These are phyloP conservation scores for Noctilio leporinus DNA, from an alignment of 2,113 vertebrate genomes.

Conservation along the genomic window DNA sequence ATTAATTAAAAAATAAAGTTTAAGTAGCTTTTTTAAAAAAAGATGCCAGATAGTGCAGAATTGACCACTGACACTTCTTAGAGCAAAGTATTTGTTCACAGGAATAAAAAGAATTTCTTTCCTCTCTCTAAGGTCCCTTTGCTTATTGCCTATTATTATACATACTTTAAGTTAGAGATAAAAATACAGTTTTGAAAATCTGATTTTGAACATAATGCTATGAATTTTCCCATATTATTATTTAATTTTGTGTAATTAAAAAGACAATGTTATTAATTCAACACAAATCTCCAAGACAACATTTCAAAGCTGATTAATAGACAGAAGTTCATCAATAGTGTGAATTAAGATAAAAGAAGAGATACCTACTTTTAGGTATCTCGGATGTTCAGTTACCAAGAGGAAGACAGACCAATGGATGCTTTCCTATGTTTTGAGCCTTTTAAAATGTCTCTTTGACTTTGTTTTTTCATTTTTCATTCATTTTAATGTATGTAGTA, in stretches of 20 bases:
- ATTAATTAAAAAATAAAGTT: no score
- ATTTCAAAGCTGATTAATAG: background rate
- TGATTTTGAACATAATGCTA: background rate
- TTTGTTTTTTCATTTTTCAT: slow-evolving; percentile 5
- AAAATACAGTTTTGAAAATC: background rate
- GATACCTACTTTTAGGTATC: background rate
- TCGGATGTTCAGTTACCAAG: background rate
- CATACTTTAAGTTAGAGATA: background rate
- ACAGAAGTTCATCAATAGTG: background rate
- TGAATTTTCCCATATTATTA: background rate
- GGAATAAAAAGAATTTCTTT: background rate
- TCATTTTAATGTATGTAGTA: background rate
- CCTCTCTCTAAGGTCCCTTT: background rate
- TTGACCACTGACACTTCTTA: background rate
- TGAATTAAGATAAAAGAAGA: background rate
- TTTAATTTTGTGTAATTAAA: slow-evolving; percentile 30
- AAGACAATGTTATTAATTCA: slow-evolving; percentile 7
- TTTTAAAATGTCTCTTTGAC: background rate
- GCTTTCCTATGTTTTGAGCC: background rate
- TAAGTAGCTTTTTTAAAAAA: no score
- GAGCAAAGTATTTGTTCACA: slow-evolving; percentile 21
- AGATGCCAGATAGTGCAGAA: background rate
- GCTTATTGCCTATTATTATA: background rate
- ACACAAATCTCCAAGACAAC: background rate
- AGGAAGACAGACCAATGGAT: background rate